Conservation (phyloP, 2,113 vertebrate species). For the Nerophis ophidion region DNA sequence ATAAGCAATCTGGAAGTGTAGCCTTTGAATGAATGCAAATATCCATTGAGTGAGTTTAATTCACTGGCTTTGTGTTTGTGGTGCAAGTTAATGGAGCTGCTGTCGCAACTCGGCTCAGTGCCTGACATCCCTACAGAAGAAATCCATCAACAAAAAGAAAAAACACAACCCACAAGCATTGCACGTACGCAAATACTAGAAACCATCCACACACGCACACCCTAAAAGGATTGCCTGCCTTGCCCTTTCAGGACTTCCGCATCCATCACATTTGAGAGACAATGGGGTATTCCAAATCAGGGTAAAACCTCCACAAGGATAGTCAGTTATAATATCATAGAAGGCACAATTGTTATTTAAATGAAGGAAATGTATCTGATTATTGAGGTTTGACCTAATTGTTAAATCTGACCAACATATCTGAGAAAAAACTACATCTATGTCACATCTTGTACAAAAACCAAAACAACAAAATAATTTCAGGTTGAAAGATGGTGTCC, state of each 20-base stretch:
- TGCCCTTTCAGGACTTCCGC: too few relatives aligned
- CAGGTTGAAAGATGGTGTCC: too few relatives aligned
- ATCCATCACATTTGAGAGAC: slow-evolving; percentile 29
- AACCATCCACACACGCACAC: slow-evolving; percentile 18
- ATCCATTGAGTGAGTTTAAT: slow-evolving; percentile 16
- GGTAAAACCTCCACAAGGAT: slow-evolving; percentile 32
- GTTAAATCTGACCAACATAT: too few relatives aligned
- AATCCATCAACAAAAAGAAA: slow-evolving; percentile 9
- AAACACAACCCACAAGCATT: slow-evolving; percentile 30
- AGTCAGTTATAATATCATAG: slow-evolving; percentile 27
- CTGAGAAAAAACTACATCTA: too few relatives aligned
- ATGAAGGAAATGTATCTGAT: too few relatives aligned
- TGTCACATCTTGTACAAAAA: too few relatives aligned
- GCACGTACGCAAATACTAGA: slow-evolving; percentile 1
- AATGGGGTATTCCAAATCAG: slow-evolving; percentile 23
- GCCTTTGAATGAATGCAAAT: not conserved
- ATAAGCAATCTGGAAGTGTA: too few relatives aligned
- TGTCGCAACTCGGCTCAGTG: slow-evolving; percentile 7
- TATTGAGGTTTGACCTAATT: too few relatives aligned
- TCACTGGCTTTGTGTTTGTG: slow-evolving; percentile 26
- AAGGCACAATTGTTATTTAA: slow-evolving; percentile 13
- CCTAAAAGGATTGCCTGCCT: too few relatives aligned
- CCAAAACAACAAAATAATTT: too few relatives aligned
- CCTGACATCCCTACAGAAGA: not conserved
- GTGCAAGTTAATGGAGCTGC: slow-evolving; percentile 27